Percentiles rank a stretch among this genome's conserved stretches.
Conservation (phyloP, 2,113 vertebrate genomes). For the Phoxinus phoxinus region DNA sequence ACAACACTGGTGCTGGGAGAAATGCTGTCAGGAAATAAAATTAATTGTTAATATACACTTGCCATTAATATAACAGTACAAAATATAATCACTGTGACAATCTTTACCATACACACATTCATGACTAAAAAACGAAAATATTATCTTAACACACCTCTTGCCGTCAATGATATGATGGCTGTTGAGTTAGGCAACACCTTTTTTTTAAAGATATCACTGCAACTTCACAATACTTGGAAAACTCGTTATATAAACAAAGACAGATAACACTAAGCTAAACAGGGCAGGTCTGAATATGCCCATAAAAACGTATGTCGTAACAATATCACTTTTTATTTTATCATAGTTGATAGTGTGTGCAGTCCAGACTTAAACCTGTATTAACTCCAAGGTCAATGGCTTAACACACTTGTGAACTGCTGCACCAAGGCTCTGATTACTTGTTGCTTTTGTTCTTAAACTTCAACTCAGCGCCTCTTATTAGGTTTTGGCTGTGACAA, state of each 20-base stretch:
- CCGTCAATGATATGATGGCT: background rate
- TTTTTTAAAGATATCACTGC: background rate
- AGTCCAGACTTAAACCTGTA: background rate
- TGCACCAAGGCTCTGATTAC: background rate
- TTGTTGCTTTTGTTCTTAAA: background rate
- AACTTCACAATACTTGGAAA: slow-evolving; percentile 29
- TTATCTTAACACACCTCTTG: background rate
- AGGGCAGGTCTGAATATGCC: background rate
- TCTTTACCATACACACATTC: background rate
- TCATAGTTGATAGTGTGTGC: background rate
- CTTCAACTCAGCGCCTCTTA: background rate
- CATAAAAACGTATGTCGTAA: background rate
- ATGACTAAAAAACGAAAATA: background rate
- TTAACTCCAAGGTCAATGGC: background rate
- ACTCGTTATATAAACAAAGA: background rate
- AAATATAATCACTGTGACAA: background rate
- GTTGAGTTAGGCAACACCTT: background rate
- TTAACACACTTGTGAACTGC: background rate
- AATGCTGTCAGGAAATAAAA: slow-evolving; percentile 78
- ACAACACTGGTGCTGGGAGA: slow-evolving; percentile 89
- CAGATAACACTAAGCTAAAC: background rate
- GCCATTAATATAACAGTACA: background rate
- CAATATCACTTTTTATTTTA: background rate
- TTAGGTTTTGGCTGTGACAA: background rate
- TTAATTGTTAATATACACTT: background rate